Evolutionary conservation across 2,888 invertebrate genomes (phyloP).

Genomic region (Slavum lentiscoides): DNA sequence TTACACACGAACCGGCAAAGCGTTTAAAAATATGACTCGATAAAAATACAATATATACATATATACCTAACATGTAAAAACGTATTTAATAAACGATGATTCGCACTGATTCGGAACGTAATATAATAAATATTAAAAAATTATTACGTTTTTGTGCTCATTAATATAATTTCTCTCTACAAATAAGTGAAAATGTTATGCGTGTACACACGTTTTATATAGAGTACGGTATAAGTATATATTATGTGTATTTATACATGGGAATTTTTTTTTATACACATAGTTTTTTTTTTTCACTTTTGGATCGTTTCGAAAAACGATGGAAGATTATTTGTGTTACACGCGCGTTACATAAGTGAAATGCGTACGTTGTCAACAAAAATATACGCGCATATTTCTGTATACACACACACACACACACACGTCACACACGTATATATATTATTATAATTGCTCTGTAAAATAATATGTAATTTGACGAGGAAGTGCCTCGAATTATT

Average conservation of each 20-base stretch:
- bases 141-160: no score
- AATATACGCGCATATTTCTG: neutral
- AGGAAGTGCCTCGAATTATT: constrained; percentile 11
- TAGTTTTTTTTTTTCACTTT: neutral
- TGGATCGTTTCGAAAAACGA: neutral
- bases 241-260: neutral
- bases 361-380: neutral
- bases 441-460: constrained; percentile 8
- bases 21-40: no score
- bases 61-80: no score
- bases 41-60: no score
- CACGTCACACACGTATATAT: no score
- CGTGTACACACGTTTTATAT: no score
- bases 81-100: neutral
- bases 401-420: no score
- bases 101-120: neutral
- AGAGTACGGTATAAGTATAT: neutral
- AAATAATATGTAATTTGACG: neutral
- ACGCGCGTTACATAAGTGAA: neutral
- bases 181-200: neutral
- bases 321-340: neutral
- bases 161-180: neutral
- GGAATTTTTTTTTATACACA: neutral
- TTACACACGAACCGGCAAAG: no score
- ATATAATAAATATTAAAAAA: neutral